Conservation (phyloP, 2,797 vertebrate genomes). For the Girardinus metallicus region DNA sequence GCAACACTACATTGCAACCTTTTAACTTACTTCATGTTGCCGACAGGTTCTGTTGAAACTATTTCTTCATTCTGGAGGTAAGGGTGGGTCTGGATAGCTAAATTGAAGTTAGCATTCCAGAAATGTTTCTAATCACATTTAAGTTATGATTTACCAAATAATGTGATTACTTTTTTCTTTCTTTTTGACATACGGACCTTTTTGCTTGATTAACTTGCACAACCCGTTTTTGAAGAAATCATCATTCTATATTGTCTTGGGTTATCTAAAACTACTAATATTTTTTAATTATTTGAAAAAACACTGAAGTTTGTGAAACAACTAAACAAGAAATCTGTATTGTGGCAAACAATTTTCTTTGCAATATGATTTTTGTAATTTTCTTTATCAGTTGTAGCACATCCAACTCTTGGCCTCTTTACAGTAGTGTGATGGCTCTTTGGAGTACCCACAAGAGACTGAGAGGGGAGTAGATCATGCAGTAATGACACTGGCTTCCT, state of each 20-base stretch:
- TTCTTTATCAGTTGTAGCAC: not conserved
- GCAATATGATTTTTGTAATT: not conserved
- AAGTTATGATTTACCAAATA: not conserved
- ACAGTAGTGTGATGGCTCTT: not conserved
- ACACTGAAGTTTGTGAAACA: not conserved
- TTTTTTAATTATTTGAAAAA: not conserved
- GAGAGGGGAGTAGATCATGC: slow-evolving; percentile 11
- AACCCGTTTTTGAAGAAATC: not conserved
- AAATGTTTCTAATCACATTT: not conserved
- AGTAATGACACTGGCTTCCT: slow-evolving; percentile 14
- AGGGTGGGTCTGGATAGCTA: not conserved
- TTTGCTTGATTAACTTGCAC: too few relatives aligned
- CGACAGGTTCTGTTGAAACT: not conserved
- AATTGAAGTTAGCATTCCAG: not conserved
- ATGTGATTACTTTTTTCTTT: not conserved
- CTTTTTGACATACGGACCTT: not conserved
- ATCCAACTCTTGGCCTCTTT: not conserved
- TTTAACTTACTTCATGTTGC: not conserved
- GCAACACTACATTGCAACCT: not conserved
- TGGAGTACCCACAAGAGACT: not conserved
- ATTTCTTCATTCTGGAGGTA: not conserved
- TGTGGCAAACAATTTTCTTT: not conserved
- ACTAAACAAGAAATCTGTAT: not conserved
- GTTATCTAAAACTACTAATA: not conserved
- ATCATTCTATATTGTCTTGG: not conserved